Percentiles rank a stretch among this genome's conserved stretches.
These are phyloP conservation scores for Rosalia funebris DNA, from an alignment of 2,888 invertebrate species.

Conservation along the genomic window DNA sequence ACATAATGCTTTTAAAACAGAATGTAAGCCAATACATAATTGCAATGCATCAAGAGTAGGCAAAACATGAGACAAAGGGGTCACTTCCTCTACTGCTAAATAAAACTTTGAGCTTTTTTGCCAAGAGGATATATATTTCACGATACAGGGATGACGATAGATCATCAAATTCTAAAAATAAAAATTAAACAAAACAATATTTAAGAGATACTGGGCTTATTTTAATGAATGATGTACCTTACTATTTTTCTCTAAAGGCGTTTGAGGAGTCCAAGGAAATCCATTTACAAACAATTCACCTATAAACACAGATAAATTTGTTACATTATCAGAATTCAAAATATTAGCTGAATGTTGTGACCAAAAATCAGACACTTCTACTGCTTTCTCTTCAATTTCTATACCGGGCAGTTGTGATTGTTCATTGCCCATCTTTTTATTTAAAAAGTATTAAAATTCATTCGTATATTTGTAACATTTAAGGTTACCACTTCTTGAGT, in stretches of 20 bases:
- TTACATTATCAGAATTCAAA: constrained; percentile 68
- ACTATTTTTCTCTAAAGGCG: constrained; percentile 79
- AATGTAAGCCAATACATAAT: constrained; percentile 85
- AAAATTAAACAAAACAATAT: background rate
- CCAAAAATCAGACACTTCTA: constrained; percentile 85
- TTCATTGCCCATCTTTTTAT: constrained; percentile 79
- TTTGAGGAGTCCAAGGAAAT: constrained; percentile 72
- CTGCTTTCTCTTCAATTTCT: constrained; percentile 78
- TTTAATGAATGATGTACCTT: constrained; percentile 67
- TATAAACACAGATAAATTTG: constrained; percentile 77
- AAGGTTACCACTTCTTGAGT: background rate
- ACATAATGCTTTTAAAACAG: constrained; percentile 80
- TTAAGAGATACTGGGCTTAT: background rate
- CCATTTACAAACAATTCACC: constrained; percentile 75
- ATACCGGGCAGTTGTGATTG: constrained; percentile 76
- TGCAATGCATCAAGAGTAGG: constrained; percentile 77
- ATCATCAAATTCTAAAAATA: constrained; percentile 81
- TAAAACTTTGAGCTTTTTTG: constrained; percentile 78
- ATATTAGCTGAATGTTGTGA: constrained; percentile 73
- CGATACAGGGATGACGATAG: constrained; percentile 86
- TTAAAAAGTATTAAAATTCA: background rate
- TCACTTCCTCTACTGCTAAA: constrained; percentile 84
- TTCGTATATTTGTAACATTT: background rate
- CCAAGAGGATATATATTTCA: constrained; percentile 85
- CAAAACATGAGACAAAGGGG: constrained; percentile 76